phyloP scores from a whole-genome alignment of 2,797 vertebrate genomes.

The Chloroceryle inda region DNA sequence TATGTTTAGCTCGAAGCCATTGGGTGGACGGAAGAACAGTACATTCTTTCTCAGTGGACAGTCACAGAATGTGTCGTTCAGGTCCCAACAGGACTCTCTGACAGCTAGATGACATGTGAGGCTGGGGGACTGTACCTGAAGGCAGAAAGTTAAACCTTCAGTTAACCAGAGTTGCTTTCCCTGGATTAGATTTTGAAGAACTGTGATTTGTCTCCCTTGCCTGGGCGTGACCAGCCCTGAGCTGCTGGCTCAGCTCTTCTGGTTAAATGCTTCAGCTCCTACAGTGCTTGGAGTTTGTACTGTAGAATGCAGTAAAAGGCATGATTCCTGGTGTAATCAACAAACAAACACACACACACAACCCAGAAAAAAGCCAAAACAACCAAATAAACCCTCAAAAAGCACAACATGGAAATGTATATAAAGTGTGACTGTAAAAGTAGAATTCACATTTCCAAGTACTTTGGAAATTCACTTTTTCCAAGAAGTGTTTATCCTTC shows the following conservation, averaged over 20 bases:
- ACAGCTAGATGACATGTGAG: not conserved
- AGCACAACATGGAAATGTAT: not conserved
- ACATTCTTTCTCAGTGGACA: not conserved
- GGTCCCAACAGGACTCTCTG: not conserved
- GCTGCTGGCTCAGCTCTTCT: not conserved
- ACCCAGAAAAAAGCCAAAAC: not conserved
- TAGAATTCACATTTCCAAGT: constrained; percentile 21
- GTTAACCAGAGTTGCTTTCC: not conserved
- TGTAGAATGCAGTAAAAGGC: constrained; percentile 15
- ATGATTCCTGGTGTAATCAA: constrained; percentile 19
- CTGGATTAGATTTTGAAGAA: not conserved
- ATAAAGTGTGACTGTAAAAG: not conserved
- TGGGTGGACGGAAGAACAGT: not conserved
- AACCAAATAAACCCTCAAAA: no score
- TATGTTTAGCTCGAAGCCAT: not conserved
- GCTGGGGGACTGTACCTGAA: rapidly evolving
- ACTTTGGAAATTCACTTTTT: not conserved
- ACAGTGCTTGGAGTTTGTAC: constrained; percentile 41
- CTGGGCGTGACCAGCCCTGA: not conserved
- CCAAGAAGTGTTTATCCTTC: constrained; percentile 28
- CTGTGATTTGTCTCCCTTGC: not conserved
- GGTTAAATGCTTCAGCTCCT: not conserved
- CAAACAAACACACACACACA: not conserved
- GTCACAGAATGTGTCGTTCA: not conserved
- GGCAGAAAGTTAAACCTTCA: constrained; percentile 4